Base-by-base conservation (phyloP, 2,888 invertebrate genomes). In the Aleiodes alternator region DNA sequence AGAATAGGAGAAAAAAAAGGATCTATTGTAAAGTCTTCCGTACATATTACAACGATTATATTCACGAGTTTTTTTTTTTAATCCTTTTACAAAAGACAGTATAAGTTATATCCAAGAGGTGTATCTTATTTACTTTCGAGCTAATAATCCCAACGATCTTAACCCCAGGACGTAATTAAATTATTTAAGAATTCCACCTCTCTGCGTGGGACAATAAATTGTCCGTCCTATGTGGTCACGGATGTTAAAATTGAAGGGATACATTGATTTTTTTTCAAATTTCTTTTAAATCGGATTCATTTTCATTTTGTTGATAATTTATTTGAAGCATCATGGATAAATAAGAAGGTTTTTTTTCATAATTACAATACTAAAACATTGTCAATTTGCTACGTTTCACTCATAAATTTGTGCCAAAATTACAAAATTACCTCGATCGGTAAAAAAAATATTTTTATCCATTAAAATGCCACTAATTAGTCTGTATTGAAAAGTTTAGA, bases 131-230 rank as follows among this genome's bases (percentile, higher is more conserved):
- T 43, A 34, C 61, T 11, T 16, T 16, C 23, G 48, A 64, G 64
- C 23, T 64, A 64, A 64, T 64, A 64, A 64, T 3, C 9, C 64
- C 61, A 16, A 34, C 12, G 31, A 12, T 14, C 16, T 43, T 61
- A 23, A 61, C 61, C 61, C 12, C 48, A 11, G 64, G 64, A 64
- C 48, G 48, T 64, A 64, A 64, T 64, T 64, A 64, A 64, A 64
- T 64, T 64, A 64, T 64, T 64, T 64, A 64, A 48, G 64, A 64
- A 64, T 64, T 61, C 61, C 61, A 61, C 61, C 61, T 61, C 61
- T 57, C 29, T 61, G 43, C 61, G 61, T 61, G 61, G 61, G 43
- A 61, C 61, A 61, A 61, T 61, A 61, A 61, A 61, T 61, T 61
- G 61, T 61, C 61, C 61, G 43, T 61, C 61, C 14, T 61, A 61